Evolutionary conservation across 2,797 vertebrate genomes (phyloP).

Genomic region (Steatocranus sp.): DNA sequence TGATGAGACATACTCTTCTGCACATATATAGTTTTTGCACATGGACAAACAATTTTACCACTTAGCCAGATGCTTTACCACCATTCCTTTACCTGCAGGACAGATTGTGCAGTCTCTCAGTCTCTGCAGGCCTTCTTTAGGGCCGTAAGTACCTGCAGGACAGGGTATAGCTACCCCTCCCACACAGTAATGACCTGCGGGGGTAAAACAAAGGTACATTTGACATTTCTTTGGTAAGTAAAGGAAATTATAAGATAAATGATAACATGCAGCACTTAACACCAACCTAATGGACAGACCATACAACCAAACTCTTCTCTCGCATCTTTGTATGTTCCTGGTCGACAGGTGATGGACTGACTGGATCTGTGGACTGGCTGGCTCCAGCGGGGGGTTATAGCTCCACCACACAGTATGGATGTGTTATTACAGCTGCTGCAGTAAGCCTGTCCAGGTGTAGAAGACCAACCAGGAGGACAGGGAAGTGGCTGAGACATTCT

Average conservation of each 20-base stretch:
- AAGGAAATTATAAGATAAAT: not conserved
- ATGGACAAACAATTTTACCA: not conserved
- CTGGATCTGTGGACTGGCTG: constrained; percentile 48
- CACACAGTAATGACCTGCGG: constrained; percentile 78
- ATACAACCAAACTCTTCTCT: constrained; percentile 57
- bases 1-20: not conserved
- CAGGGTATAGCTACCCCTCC: constrained; percentile 65
- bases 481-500: constrained; percentile 66
- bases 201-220: not conserved
- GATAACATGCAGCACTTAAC: not conserved
- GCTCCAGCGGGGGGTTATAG: constrained; percentile 40
- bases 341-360: constrained; percentile 57
- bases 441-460: constrained; percentile 56
- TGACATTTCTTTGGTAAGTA: not conserved
- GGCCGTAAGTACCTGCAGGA: constrained; percentile 77
- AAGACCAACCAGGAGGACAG: constrained; percentile 67
- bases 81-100: constrained; percentile 73
- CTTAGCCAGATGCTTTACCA: not conserved
- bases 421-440: constrained; percentile 71
- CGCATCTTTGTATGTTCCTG: constrained; percentile 66
- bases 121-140: constrained; percentile 64
- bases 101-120: constrained; percentile 71
- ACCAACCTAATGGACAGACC: constrained; percentile 72
- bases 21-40: not conserved
- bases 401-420: constrained; percentile 39